Evolutionary conservation across 2,113 vertebrate genomes (phyloP).

Genomic region (Dipodomys spectabilis): DNA sequence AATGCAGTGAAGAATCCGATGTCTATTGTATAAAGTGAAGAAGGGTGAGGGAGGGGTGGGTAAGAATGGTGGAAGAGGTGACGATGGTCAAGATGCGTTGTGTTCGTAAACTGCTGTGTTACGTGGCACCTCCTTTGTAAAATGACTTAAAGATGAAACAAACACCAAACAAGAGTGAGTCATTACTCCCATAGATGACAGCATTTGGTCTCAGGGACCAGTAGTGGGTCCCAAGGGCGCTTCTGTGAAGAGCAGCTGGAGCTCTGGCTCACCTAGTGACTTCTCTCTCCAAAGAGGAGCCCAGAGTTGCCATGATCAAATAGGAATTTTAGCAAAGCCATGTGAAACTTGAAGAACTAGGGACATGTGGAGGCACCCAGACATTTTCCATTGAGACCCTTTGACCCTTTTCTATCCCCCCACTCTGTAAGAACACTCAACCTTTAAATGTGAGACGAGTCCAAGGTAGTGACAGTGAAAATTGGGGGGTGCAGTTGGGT

Average conservation of each 20-base stretch:
- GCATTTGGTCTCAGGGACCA: not conserved
- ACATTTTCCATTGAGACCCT: slow-evolving; percentile 78
- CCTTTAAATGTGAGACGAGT: slow-evolving; percentile 83
- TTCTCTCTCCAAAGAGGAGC: not conserved
- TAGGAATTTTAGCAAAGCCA: slow-evolving; percentile 40
- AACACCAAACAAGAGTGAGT: too few relatives aligned
- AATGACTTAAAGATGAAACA: too few relatives aligned
- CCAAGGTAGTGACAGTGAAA: slow-evolving; percentile 85
- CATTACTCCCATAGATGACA: not conserved
- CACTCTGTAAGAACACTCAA: slow-evolving; percentile 40
- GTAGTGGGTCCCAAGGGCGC: not conserved
- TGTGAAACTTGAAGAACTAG: slow-evolving; percentile 41
- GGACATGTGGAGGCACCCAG: slow-evolving; percentile 76
- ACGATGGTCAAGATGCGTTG: too few relatives aligned
- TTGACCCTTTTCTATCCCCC: slow-evolving; percentile 43
- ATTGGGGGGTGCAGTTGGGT: slow-evolving; percentile 31
- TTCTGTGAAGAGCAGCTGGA: not conserved
- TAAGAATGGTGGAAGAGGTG: too few relatives aligned
- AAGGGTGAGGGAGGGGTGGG: too few relatives aligned
- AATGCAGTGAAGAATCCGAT: too few relatives aligned
- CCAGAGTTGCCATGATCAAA: slow-evolving; percentile 50
- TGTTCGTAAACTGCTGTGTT: too few relatives aligned
- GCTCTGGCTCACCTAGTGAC: not conserved
- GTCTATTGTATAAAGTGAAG: too few relatives aligned
- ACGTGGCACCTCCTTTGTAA: too few relatives aligned